These are phyloP conservation scores for Teleogryllus oceanicus DNA, from an alignment of 2,888 invertebrate genomes.

Conservation along the genomic window DNA sequence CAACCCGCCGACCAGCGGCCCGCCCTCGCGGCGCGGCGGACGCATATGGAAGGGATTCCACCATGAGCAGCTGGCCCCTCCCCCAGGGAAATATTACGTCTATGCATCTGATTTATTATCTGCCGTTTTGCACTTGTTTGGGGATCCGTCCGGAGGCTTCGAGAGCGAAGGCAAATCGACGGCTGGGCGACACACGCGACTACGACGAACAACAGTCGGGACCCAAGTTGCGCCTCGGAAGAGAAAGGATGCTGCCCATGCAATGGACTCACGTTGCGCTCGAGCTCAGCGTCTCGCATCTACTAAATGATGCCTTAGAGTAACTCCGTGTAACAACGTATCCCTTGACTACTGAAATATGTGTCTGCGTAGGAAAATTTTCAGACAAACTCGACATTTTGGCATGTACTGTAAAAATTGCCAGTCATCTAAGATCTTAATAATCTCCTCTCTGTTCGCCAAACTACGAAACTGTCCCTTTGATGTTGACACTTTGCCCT, in stretches of 20 bases:
- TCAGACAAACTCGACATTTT: not conserved
- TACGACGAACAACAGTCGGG: too few species aligned
- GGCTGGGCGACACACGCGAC: too few species aligned
- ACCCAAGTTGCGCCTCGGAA: too few species aligned
- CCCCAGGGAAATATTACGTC: not conserved
- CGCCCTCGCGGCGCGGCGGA: not conserved
- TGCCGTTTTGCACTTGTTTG: not conserved
- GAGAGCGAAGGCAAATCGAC: too few species aligned
- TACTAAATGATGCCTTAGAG: too few species aligned
- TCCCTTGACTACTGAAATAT: too few species aligned
- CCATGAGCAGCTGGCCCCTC: not conserved
- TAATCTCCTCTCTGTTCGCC: slow-evolving; percentile 12
- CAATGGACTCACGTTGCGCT: too few species aligned
- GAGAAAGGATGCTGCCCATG: too few species aligned
- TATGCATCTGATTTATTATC: not conserved
- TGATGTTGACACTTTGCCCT: not conserved
- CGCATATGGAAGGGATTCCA: slow-evolving; percentile 7
- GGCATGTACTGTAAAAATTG: not conserved
- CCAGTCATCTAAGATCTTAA: not conserved
- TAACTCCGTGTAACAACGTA: too few species aligned
- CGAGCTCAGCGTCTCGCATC: too few species aligned
- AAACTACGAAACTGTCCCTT: not conserved
- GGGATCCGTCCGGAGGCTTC: not conserved
- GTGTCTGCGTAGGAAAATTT: not conserved
- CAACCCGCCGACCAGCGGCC: not conserved